A percentile compares a stretch with the other conserved stretches of the same genome.
These are phyloP conservation scores for Rallus limicola DNA, from an alignment of 2,113 vertebrate species.

Conservation along the genomic window DNA sequence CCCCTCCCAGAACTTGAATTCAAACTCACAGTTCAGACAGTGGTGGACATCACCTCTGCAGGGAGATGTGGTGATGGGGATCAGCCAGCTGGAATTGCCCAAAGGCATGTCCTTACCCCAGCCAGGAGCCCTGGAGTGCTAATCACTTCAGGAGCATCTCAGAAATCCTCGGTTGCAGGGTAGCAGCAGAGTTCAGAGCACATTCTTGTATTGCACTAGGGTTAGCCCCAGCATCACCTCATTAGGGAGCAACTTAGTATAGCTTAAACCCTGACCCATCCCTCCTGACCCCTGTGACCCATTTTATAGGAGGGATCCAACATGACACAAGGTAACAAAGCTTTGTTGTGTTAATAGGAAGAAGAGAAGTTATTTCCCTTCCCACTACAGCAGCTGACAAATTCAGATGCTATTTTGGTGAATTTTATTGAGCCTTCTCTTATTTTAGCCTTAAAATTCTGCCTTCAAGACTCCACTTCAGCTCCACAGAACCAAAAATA, in stretches of 20 bases:
- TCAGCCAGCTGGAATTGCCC: background rate
- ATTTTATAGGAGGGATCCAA: background rate
- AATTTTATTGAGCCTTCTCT: slow-evolving; percentile 28
- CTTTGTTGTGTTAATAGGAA: background rate
- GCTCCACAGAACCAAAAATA: slow-evolving; percentile 32
- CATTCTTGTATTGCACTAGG: accelerated
- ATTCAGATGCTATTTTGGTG: background rate
- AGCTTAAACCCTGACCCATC: background rate
- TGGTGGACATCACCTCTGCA: background rate
- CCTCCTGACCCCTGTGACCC: accelerated
- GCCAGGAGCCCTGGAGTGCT: background rate
- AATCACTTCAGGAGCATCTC: background rate
- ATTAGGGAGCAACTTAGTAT: accelerated
- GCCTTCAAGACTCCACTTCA: slow-evolving; percentile 31
- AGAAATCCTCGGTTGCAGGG: accelerated
- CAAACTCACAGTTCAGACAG: background rate
- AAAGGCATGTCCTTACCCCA: background rate
- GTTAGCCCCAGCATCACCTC: background rate
- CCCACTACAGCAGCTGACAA: slow-evolving; percentile 31
- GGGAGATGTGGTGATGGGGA: accelerated
- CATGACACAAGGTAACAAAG: background rate
- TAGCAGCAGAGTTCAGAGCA: background rate
- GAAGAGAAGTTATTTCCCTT: background rate
- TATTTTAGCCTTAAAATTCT: slow-evolving; percentile 40
- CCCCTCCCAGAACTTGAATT: accelerated